Percentiles rank a stretch among this genome's conserved stretches.
These are phyloP conservation scores for Pocillopora meandrina DNA, from an alignment of 92 coral and sea anemone genomes.

Conservation along the genomic window DNA sequence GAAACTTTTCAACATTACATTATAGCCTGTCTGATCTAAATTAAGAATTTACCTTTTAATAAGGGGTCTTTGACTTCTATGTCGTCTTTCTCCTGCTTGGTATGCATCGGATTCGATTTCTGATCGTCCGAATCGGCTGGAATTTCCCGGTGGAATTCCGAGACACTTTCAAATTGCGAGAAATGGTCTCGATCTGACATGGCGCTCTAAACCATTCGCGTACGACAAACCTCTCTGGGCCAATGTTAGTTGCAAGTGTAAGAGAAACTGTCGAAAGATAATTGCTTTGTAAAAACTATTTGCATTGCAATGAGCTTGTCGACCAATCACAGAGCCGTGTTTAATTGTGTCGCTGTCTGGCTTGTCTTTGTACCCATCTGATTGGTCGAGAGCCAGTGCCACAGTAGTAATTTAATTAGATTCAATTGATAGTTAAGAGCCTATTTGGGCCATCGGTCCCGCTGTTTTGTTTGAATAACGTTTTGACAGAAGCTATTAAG, in stretches of 20 bases:
- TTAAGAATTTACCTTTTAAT: slow-evolving; percentile 16
- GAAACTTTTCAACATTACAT: slow-evolving; percentile 1
- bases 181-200: slow-evolving; percentile 22
- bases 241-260: slow-evolving; percentile 58
- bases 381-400: slow-evolving; percentile 69
- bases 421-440: slow-evolving; percentile 72
- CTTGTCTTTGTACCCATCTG: slow-evolving; percentile 43
- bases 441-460: slow-evolving; percentile 39
- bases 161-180: slow-evolving; percentile 13
- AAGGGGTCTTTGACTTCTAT: slow-evolving; percentile 16
- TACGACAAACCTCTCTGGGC: slow-evolving; percentile 21
- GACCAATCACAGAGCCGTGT: slow-evolving; percentile 62
- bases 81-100: background rate
- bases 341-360: slow-evolving; percentile 73
- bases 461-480: slow-evolving; percentile 54
- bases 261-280: slow-evolving; percentile 67
- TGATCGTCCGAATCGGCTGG: slow-evolving; percentile 13
- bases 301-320: slow-evolving; percentile 57
- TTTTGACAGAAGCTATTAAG: slow-evolving; percentile 56
- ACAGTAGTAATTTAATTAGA: slow-evolving; percentile 70
- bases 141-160: slow-evolving; percentile 18
- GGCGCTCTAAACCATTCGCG: slow-evolving; percentile 14
- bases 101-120: background rate
- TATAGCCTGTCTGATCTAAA: background rate
- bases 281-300: slow-evolving; percentile 92